These are phyloP conservation scores for Melanerpes aurifrons DNA, from an alignment of 2,113 vertebrate species.

Conservation along the genomic window DNA sequence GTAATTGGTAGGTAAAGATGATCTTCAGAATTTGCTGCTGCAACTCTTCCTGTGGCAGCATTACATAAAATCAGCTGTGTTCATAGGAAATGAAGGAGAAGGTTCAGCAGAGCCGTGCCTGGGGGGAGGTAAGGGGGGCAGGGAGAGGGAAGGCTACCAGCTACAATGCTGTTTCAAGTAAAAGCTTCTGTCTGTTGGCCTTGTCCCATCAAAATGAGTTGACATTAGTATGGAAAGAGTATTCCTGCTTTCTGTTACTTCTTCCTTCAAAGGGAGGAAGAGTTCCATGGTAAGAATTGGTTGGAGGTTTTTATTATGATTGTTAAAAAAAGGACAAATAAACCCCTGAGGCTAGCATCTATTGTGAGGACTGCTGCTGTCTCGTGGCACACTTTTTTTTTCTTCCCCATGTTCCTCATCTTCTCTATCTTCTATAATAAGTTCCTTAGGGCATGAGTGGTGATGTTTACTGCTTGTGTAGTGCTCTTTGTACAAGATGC, in stretches of 20 bases:
- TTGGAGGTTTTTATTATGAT: fast-evolving
- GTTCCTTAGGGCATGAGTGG: background rate
- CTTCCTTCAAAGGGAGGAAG: background rate
- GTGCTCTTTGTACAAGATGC: conserved; percentile 1
- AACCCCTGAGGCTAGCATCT: background rate
- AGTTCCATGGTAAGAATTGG: background rate
- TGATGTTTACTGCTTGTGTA: background rate
- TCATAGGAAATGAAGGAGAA: background rate
- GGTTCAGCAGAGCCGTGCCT: background rate
- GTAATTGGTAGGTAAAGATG: background rate
- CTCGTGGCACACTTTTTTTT: background rate
- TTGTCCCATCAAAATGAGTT: background rate
- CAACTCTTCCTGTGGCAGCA: background rate
- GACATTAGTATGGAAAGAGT: background rate
- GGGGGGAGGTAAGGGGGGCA: background rate
- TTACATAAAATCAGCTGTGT: background rate
- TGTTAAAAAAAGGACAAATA: background rate
- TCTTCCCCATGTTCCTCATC: background rate
- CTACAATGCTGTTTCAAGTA: background rate
- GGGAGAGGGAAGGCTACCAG: background rate
- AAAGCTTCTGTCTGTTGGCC: background rate
- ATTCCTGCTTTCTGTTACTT: background rate
- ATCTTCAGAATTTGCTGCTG: background rate
- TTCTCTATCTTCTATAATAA: background rate
- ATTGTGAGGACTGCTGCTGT: background rate